Conservation (phyloP, 2,113 vertebrate species). For the Chrysochloris asiatica region DNA sequence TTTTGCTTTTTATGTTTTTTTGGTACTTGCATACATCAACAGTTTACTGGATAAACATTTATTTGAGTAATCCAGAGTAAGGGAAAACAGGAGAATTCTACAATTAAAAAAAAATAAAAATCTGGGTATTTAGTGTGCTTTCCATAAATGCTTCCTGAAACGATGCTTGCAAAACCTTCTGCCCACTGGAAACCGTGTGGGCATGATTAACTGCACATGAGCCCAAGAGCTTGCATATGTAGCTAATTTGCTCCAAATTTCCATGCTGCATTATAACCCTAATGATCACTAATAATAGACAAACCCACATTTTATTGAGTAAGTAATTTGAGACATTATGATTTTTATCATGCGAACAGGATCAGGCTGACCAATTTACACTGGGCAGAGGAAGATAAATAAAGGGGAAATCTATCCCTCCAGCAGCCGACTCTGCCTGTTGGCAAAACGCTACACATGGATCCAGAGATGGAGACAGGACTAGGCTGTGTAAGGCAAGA, state of each 20-base stretch:
- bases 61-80: conserved; percentile 75
- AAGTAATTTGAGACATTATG: conserved; percentile 89
- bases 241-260: conserved; percentile 89
- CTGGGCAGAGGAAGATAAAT: conserved; percentile 85
- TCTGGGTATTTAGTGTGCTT: conserved; percentile 71
- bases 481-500: conserved; percentile 62
- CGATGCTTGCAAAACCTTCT: conserved; percentile 79
- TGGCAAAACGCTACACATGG: conserved; percentile 80
- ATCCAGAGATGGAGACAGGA: conserved; percentile 68
- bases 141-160: conserved; percentile 82
- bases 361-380: conserved; percentile 86
- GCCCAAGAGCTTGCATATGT: conserved; percentile 85
- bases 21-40: conserved; percentile 67
- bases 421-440: conserved; percentile 77
- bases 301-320: conserved; percentile 91
- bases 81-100: not conserved
- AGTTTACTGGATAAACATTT: conserved; percentile 66
- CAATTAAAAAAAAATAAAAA: conserved; percentile 49
- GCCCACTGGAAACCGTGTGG: conserved; percentile 80
- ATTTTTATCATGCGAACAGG: conserved; percentile 84
- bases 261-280: conserved; percentile 88
- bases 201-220: conserved; percentile 87
- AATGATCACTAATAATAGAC: conserved; percentile 91
- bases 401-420: conserved; percentile 83
- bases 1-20: not conserved